Evolutionary conservation across 2,797 vertebrate genomes (phyloP).

Genomic region (Liparis tanakae): DNA sequence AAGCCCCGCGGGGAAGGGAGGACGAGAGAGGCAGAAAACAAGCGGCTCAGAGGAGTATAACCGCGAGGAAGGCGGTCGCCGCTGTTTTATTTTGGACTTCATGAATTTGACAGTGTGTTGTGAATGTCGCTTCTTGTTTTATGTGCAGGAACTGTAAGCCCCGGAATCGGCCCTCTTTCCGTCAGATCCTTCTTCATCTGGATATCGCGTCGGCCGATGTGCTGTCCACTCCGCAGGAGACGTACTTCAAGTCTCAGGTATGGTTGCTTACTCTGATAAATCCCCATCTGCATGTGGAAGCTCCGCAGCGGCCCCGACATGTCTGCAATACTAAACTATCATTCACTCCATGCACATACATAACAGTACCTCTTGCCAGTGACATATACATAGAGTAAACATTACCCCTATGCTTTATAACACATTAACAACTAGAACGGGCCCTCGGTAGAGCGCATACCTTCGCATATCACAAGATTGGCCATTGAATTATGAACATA

Average conservation of each 20-base stretch:
- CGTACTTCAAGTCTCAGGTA: constrained; percentile 98
- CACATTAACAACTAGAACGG: too few relatives aligned
- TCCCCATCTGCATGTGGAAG: background rate
- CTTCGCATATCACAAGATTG: too few relatives aligned
- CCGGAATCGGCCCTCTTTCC: constrained; percentile 93
- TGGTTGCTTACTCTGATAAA: background rate
- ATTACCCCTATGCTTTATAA: too few relatives aligned
- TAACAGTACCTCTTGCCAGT: too few relatives aligned
- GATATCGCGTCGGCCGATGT: constrained; percentile 96
- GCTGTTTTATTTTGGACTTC: constrained; percentile 35
- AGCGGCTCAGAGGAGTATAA: constrained; percentile 20
- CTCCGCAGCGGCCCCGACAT: too few relatives aligned
- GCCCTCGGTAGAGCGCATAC: too few relatives aligned
- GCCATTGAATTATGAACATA: too few relatives aligned
- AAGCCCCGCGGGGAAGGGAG: constrained; percentile 11
- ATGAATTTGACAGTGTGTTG: constrained; percentile 52
- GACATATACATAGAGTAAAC: too few relatives aligned
- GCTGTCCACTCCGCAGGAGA: constrained; percentile 95
- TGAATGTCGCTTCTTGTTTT: constrained; percentile 50
- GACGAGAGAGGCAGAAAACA: constrained; percentile 1
- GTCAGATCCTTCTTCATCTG: constrained; percentile 95
- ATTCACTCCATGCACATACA: too few relatives aligned
- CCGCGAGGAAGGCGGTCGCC: constrained; percentile 3
- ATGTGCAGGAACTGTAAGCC: constrained; percentile 93
- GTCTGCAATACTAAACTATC: too few relatives aligned